These are phyloP conservation scores for Eilema griseolum DNA, from an alignment of 2,888 invertebrate species.

Conservation along the genomic window DNA sequence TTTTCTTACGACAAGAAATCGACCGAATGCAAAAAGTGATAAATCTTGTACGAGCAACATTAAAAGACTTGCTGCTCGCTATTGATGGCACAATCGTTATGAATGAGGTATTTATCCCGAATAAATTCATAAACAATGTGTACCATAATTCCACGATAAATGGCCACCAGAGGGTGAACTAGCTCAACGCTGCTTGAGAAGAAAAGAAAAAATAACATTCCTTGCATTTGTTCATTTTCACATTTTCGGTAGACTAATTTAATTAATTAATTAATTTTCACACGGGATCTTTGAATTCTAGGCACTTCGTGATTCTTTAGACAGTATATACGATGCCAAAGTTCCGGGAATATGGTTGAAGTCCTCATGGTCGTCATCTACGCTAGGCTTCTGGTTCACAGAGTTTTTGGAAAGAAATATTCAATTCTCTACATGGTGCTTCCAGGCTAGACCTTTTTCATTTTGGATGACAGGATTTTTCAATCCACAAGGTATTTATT, in stretches of 20 bases:
- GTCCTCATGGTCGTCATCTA: slow-evolving; percentile 94
- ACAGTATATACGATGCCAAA: slow-evolving; percentile 95
- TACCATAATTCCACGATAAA: no score
- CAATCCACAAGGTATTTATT: slow-evolving; percentile 87
- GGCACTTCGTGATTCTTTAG: slow-evolving; percentile 93
- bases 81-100: slow-evolving; percentile 97
- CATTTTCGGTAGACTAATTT: not conserved
- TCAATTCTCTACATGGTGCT: slow-evolving; percentile 93
- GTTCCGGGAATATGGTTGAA: slow-evolving; percentile 91
- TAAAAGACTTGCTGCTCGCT: slow-evolving; percentile 93
- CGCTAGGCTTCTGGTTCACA: slow-evolving; percentile 96
- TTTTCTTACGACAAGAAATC: slow-evolving; percentile 95
- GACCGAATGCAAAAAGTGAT: slow-evolving; percentile 95
- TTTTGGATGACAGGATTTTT: slow-evolving; percentile 98
- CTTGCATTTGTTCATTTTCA: no score
- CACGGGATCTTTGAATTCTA: slow-evolving; percentile 57
- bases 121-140: not conserved
- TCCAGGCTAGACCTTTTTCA: slow-evolving; percentile 89
- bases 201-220: no score
- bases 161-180: no score
- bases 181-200: no score
- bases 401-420: slow-evolving; percentile 93
- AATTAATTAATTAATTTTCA: no score
- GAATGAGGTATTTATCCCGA: slow-evolving; percentile 90
- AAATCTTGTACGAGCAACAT: slow-evolving; percentile 88